These are phyloP conservation scores for Troides aeacus DNA, from an alignment of 2,888 invertebrate genomes.

Conservation along the genomic window DNA sequence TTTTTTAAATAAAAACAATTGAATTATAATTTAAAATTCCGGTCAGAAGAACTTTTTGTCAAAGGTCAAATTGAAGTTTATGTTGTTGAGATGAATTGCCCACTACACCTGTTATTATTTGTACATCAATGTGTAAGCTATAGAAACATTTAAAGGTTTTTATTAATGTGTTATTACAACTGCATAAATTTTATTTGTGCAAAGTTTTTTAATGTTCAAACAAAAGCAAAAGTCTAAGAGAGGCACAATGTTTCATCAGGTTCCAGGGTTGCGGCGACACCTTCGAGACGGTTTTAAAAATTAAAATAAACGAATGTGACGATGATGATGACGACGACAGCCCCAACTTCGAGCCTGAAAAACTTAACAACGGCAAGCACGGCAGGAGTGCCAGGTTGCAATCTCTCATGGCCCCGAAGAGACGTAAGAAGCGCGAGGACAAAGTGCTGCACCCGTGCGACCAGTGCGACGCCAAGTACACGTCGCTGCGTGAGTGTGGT, in stretches of 20 bases:
- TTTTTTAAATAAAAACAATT: too few species aligned
- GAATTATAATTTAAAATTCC: too few species aligned
- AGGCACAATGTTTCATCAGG: conserved; percentile 20
- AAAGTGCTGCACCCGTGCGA: conserved; percentile 64
- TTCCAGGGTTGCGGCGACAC: conserved; percentile 33
- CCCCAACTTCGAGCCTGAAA: conserved; percentile 44
- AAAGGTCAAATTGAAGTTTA: too few species aligned
- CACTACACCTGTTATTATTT: too few species aligned
- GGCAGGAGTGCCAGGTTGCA: conserved; percentile 27
- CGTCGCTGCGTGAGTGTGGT: conserved; percentile 17
- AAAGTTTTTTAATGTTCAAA: too few species aligned
- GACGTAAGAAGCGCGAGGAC: conserved; percentile 40
- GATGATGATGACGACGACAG: conserved; percentile 49
- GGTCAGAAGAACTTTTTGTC: too few species aligned
- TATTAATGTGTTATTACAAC: too few species aligned
- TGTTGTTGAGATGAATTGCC: too few species aligned
- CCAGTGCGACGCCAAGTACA: conserved; percentile 64
- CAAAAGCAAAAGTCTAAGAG: too few species aligned
- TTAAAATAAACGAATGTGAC: conserved; percentile 30
- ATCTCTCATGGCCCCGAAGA: conserved; percentile 15
- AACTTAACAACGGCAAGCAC: conserved; percentile 36
- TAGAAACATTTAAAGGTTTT: too few species aligned
- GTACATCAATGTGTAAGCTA: too few species aligned
- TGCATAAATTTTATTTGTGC: too few species aligned
- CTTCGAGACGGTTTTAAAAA: conserved; percentile 19